These are phyloP conservation scores for Rhopalosiphum nymphaeae DNA, from an alignment of 2,888 invertebrate species.

Conservation along the genomic window DNA sequence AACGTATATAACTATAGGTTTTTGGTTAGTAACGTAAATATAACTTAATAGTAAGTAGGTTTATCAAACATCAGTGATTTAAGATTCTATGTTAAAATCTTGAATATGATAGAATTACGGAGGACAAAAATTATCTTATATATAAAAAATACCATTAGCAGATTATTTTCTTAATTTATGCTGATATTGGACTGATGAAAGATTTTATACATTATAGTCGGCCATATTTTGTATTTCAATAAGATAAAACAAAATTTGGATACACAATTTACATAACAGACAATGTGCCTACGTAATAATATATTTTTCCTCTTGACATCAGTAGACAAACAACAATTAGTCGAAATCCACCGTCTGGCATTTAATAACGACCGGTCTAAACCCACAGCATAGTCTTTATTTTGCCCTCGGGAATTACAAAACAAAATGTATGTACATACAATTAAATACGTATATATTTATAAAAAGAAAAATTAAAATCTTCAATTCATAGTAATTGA, in stretches of 20 bases:
- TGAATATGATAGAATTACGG: neutral
- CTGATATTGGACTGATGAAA: neutral
- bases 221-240: neutral
- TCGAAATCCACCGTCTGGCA: conserved; percentile 41
- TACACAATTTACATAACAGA: conserved; percentile 9
- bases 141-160: neutral
- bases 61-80: neutral
- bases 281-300: conserved; percentile 14
- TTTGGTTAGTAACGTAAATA: neutral
- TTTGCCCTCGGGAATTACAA: neutral
- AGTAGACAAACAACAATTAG: conserved; percentile 46
- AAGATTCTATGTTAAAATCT: neutral
- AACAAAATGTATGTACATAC: neutral
- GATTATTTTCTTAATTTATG: neutral
- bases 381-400: conserved; percentile 15
- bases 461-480: neutral
- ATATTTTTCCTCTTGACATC: neutral
- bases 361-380: conserved; percentile 45
- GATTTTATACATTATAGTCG: neutral
- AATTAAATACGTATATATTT: neutral
- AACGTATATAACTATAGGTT: neutral
- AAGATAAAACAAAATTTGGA: neutral
- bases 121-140: neutral
- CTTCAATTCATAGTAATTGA: neutral
- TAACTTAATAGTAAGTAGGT: neutral